Evolutionary conservation across 2,888 invertebrate species (phyloP), one percentile per base, ranked within the genome.

Genomic region (Eupithecia centaureata): DNA sequence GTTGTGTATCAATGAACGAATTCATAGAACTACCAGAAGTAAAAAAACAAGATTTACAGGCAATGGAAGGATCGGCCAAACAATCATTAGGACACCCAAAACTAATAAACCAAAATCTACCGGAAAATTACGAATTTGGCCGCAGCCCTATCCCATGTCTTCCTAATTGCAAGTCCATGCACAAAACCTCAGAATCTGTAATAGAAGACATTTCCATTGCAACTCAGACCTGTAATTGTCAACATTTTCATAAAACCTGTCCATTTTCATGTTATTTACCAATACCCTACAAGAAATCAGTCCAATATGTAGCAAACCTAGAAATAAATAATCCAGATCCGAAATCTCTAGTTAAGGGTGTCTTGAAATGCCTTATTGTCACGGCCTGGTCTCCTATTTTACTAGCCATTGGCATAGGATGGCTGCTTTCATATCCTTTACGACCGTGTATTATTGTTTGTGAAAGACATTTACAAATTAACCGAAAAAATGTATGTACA

Each of bases 251-350:
- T n/a, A 57, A 5, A 18, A 57, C 8, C 30, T 18, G 4, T 57
- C 12, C 22, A 47, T 47, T 47, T 22, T 47, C 47, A 22, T 22
- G 12, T 47, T 47, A 12, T 22, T 22, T 47, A 22, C 47, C 47
- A 22, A 22, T 22, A 47, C 10, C 47, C 22, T 47, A 22, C 47
- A 47, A 47, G 4, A 47, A 47, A 10, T 22, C 22, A 47, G 22
- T 47, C n/a, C 18, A 47, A 47, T 47, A 1, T 18, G 2, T 47
- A 4, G 22, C 18, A 47, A 47, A 47, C 47, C 12, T 47, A 47
- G 4, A 47, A 10, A 22, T 47, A 47, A 47, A 47, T 47, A 47
- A 47, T 18, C 47, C 47, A 47, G 22, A 47, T 47, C 47, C 47
- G 10, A 57, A 32, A 32, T 57, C 57, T 12, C 4, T 57, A 1